Evolutionary conservation across 2,113 vertebrate genomes (phyloP), one percentile per base, ranked within the genome.

Genomic region (Pteropus alecto): DNA sequence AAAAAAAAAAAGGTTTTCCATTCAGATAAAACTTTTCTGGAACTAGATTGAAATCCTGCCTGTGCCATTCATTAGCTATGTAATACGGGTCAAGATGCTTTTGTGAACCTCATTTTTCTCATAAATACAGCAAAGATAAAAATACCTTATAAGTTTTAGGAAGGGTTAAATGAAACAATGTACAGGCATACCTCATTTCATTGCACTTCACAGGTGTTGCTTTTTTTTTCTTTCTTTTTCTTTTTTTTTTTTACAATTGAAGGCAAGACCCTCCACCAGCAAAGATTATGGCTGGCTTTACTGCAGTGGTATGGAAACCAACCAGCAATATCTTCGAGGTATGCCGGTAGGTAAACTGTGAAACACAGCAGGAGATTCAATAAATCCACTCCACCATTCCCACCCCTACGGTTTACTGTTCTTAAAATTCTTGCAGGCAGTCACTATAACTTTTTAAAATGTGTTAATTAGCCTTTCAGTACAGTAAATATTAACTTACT

Each of bases 11-110:
- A 60, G 14, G 26, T 21, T 92, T 95, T 94, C 71, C 35, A 92
- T 70, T 92, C 51, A 95, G 24, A 92, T 18, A 89, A 35, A 94
- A 92, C 43, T 84, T 89, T 87, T 78, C 82, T 89, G 78, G 46
- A 86, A 93, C 30, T 70, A 9, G n/a, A 90, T 38, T 91, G 28
- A 92, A 93, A 95, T 73, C 28, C n/a, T 89, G 28, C 6, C 60
- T 79, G 54, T 83, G 56, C 11, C n/a, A 76, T 12, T 95, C 30
- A 76, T 60, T 63, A 65, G 26, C 54, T 90, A 15, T 83, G n/a
- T 87, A 24, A 82, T 77, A 6, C 58, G 91, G 71, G 51, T 82
- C 54, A 88, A 41, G 71, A 60, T 61, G 58, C 28, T 51, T 94
- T 70, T 76, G 38, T 90, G 60, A 67, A 16, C 43, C 28, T 41